These are phyloP conservation scores for Rattus rattus DNA, from an alignment of 2,113 vertebrate genomes.

Conservation along the genomic window DNA sequence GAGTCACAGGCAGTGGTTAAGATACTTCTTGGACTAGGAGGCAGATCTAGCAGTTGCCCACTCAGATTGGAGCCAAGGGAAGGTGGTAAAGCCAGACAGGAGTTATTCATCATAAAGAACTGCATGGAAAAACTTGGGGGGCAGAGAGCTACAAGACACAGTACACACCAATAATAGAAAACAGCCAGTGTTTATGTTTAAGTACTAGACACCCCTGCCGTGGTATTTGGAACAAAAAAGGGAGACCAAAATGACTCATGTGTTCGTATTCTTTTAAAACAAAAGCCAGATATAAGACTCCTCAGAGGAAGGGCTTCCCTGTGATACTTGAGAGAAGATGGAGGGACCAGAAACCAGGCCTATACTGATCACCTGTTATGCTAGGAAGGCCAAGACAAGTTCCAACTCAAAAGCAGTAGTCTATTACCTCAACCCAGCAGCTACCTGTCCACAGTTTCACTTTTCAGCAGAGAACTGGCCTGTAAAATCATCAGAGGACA, in stretches of 20 bases:
- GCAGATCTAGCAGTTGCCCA: slow-evolving; percentile 22
- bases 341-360: slow-evolving; percentile 11
- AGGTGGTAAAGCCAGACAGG: slow-evolving; percentile 17
- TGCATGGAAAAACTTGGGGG: background rate
- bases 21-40: slow-evolving; percentile 23
- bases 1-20: background rate
- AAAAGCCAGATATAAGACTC: slow-evolving; percentile 41
- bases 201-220: background rate
- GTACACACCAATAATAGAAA: slow-evolving; percentile 18
- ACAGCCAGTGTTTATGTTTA: slow-evolving; percentile 53
- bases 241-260: slow-evolving; percentile 44
- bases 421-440: slow-evolving; percentile 11
- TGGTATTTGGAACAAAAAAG: slow-evolving; percentile 16
- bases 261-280: slow-evolving; percentile 27
- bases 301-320: slow-evolving; percentile 26
- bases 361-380: background rate
- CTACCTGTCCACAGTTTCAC: background rate
- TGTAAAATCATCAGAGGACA: background rate
- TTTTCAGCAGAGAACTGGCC: background rate
- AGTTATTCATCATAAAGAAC: slow-evolving; percentile 20
- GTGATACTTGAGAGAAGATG: background rate
- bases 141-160: background rate
- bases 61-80: background rate
- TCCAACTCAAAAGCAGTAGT: background rate
- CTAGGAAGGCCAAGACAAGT: slow-evolving; percentile 15